Conservation (phyloP, 1,140 invertebrate species). For the Teleopsis dalmanni region DNA sequence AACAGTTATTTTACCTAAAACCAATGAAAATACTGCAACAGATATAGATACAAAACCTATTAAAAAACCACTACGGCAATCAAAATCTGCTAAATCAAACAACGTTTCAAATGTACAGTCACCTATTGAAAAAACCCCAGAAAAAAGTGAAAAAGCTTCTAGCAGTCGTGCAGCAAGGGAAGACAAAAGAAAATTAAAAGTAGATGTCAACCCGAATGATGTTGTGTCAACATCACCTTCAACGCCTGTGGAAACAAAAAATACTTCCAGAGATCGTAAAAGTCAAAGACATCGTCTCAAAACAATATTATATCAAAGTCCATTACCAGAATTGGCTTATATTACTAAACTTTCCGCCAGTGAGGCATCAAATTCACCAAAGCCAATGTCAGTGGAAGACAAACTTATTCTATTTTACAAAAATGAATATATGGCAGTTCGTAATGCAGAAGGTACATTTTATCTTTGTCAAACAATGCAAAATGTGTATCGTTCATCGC, state of each 20-base stretch:
- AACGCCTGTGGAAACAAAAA: not conserved
- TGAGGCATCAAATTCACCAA: constrained; percentile 52
- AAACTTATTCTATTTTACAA: constrained; percentile 79
- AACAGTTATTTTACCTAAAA: not conserved
- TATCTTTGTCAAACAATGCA: constrained; percentile 86
- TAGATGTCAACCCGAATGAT: too few relatives aligned
- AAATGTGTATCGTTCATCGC: constrained; percentile 78
- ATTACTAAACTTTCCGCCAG: constrained; percentile 60
- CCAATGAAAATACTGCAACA: not conserved
- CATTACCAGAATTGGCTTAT: constrained; percentile 65
- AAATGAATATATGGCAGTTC: constrained; percentile 82
- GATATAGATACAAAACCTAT: not conserved
- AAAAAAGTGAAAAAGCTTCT: constrained; percentile 2
- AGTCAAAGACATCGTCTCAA: constrained; percentile 19
- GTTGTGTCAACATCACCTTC: not conserved
- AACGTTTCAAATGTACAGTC: not conserved
- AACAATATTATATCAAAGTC: constrained; percentile 64
- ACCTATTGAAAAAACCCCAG: not conserved
- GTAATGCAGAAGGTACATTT: constrained; percentile 81
- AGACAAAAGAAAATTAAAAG: constrained; percentile 1
- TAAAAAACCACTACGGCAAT: not conserved
- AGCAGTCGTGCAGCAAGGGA: not conserved
- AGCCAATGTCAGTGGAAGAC: constrained; percentile 61
- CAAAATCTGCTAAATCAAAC: not conserved
- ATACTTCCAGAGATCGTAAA: constrained; percentile 7